phyloP scores from a whole-genome alignment of 2,888 invertebrate species.

The Spisula solida region DNA sequence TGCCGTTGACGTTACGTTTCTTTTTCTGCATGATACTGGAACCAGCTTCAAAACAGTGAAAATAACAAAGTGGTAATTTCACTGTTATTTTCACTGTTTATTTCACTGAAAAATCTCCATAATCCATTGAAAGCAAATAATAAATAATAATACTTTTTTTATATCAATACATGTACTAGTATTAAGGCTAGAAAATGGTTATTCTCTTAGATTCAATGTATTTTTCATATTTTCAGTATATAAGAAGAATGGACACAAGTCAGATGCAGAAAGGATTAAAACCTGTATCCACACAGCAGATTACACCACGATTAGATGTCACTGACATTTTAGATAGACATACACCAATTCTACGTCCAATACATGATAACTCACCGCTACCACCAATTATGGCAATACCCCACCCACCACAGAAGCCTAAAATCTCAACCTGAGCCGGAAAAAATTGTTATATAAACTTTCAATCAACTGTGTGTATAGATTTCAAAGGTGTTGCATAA shows the following conservation, averaged over 20 bases:
- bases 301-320: constrained; percentile 77
- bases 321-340: constrained; percentile 81
- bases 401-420: constrained; percentile 75
- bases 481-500: background rate
- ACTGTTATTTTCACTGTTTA: no score
- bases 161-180: no score
- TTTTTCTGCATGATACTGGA: no score
- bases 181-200: background rate
- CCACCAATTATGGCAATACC: constrained; percentile 82
- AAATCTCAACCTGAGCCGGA: constrained; percentile 64
- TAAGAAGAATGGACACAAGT: constrained; percentile 77
- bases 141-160: no score
- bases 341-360: constrained; percentile 81
- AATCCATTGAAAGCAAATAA: no score
- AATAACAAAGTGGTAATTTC: no score
- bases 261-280: constrained; percentile 78
- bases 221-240: constrained; percentile 76
- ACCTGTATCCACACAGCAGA: constrained; percentile 76
- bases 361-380: constrained; percentile 79
- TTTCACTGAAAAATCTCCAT: no score
- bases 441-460: background rate
- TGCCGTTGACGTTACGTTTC: no score
- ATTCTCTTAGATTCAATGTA: background rate
- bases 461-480: background rate
- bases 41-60: no score